phyloP scores from a whole-genome alignment of 2,797 vertebrate genomes.

The Bufotes viridis region DNA sequence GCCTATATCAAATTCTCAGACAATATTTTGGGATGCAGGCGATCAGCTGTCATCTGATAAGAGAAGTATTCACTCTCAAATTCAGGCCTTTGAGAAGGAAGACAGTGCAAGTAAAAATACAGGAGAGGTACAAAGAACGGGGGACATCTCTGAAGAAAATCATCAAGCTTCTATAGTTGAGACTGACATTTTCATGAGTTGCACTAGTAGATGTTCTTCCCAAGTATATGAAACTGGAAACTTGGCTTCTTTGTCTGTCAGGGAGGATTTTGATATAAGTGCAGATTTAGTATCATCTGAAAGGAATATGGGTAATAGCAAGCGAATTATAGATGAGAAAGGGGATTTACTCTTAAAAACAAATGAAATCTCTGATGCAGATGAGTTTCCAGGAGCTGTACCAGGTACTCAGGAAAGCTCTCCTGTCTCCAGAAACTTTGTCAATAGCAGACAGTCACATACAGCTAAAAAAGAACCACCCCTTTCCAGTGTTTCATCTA shows the following conservation, averaged over 20 bases:
- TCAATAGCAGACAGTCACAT: slow-evolving; percentile 83
- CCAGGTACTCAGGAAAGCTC: not conserved
- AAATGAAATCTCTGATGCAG: not conserved
- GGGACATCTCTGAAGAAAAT: not conserved
- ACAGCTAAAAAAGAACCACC: slow-evolving; percentile 90
- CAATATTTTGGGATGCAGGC: slow-evolving; percentile 75
- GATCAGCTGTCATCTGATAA: slow-evolving; percentile 76
- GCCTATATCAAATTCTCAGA: slow-evolving; percentile 72
- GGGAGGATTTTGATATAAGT: not conserved
- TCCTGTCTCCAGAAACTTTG: slow-evolving; percentile 68
- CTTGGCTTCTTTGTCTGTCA: not conserved
- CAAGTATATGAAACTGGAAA: not conserved
- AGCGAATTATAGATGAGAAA: not conserved
- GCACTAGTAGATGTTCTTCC: not conserved
- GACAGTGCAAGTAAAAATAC: not conserved
- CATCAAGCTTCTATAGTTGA: not conserved
- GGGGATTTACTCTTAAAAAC: not conserved
- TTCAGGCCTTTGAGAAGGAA: not conserved
- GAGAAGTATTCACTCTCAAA: slow-evolving; percentile 67
- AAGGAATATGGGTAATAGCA: not conserved
- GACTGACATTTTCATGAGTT: not conserved
- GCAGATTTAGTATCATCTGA: not conserved
- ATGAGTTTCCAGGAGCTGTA: slow-evolving; percentile 70
- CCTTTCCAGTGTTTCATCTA: slow-evolving; percentile 86
- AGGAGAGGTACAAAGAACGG: not conserved